Percentiles rank a stretch among this genome's conserved stretches.
phyloP scores from a whole-genome alignment of 2,797 vertebrate species.

The Ataeniobius toweri region DNA sequence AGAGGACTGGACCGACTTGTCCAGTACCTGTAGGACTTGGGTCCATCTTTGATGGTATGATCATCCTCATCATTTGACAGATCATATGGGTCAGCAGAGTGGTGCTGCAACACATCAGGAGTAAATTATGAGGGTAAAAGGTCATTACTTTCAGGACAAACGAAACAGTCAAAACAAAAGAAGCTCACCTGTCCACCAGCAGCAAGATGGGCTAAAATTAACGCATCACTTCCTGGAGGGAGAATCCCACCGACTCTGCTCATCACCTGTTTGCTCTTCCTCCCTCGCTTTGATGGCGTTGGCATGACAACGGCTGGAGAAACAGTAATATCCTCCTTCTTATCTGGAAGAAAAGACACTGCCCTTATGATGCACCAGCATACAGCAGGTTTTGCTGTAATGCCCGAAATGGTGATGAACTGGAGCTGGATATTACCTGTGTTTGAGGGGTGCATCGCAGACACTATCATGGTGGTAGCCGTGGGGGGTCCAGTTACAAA shows the following conservation, averaged over 20 bases:
- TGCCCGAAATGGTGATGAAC: background rate
- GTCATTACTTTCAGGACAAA: no score
- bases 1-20: background rate
- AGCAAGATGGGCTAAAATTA: constrained; percentile 82
- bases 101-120: constrained; percentile 68
- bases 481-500: constrained; percentile 78
- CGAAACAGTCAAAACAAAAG: background rate
- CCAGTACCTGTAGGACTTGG: constrained; percentile 93
- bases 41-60: constrained; percentile 89
- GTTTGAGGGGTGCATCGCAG: constrained; percentile 87
- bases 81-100: constrained; percentile 88
- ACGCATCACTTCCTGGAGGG: constrained; percentile 79
- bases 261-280: constrained; percentile 91
- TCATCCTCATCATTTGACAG: constrained; percentile 95
- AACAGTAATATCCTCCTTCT: constrained; percentile 74
- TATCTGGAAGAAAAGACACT: constrained; percentile 64
- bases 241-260: constrained; percentile 81
- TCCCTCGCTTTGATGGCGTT: constrained; percentile 84
- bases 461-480: constrained; percentile 93
- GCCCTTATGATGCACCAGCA: background rate
- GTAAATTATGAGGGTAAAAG: background rate
- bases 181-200: constrained; percentile 79
- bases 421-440: constrained; percentile 76
- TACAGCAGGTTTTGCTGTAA: background rate
- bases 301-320: constrained; percentile 78